Evolutionary conservation across 2,888 invertebrate species (phyloP), one percentile per base, ranked within the genome.

Genomic region (Morinoia aosen): DNA sequence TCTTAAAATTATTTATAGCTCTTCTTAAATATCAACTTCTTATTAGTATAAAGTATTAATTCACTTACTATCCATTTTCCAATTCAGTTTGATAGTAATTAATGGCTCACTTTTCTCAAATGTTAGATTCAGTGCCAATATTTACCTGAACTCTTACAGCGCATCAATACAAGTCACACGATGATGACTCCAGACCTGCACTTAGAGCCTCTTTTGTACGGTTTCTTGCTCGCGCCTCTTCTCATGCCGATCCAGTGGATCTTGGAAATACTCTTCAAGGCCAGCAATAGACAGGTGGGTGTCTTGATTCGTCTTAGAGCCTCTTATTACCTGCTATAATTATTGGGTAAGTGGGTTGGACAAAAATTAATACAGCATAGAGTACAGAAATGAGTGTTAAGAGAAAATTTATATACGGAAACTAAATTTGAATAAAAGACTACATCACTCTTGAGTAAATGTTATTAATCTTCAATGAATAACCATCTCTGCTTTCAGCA

Each of bases 181-280:
- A 96, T 96, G 96, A 96, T 96, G 95, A 96, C 95, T 11, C 96
- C 96, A 14, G 96, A 96, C 95, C 95, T 96, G 95, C 96, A 96
- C 58, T 95, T 96, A 56, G 96, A 96, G 93, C 90, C 96, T 0
- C 95, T 96, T 25, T 96, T 91, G 91, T 96, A 95, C 91, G 96
- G 96, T 61, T 95, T 94, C 56, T 58, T 96, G 25, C 96, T 96
- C 58, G 96, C 96, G 33, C 40, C 95, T 16, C 56, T 95, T 7
- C 95, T 96, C 48, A 94, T 96, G 19, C 96, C 96, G 8, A 95
- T 96, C 33, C 96, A 96, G 95, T 96, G 96, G 96, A 76, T 96
- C 39, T 94, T 96, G 40, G 96, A 96, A 64, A 96, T 96, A 95
- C 90, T 96, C 33, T 96, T 96, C 95, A 96, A 96, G 91, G 96